phyloP scores from a whole-genome alignment of 2,888 invertebrate genomes.

The Drosophila merina region DNA sequence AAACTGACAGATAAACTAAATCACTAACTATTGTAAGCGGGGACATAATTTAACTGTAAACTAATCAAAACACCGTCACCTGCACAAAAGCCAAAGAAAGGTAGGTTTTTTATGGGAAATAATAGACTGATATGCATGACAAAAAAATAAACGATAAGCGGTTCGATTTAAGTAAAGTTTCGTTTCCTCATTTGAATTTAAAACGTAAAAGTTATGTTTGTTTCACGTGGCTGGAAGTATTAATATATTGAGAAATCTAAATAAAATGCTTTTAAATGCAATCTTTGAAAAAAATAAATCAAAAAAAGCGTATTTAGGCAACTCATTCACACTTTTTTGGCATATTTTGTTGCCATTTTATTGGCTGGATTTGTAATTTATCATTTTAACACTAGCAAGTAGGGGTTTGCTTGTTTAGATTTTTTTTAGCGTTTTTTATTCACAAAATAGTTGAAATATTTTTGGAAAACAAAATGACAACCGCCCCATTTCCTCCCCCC shows the following conservation, averaged over 20 bases:
- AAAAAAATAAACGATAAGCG: slow-evolving; percentile 37
- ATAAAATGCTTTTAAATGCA: not conserved
- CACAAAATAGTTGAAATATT: not conserved
- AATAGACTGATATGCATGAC: slow-evolving; percentile 55
- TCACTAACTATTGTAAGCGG: slow-evolving; percentile 16
- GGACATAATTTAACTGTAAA: slow-evolving; percentile 38
- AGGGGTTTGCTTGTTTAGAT: not conserved
- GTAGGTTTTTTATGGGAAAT: slow-evolving; percentile 21
- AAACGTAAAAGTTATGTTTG: not conserved
- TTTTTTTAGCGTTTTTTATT: not conserved
- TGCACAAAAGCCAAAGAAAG: slow-evolving; percentile 26
- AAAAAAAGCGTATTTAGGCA: not conserved
- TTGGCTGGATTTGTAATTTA: not conserved
- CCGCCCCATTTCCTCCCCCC: slow-evolving; percentile 9
- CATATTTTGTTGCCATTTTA: not conserved
- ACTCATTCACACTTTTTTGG: slow-evolving; percentile 6
- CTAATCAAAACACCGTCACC: slow-evolving; percentile 33
- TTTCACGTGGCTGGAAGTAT: not conserved
- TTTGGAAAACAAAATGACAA: slow-evolving; percentile 2
- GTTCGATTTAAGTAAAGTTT: not conserved
- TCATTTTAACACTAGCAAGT: not conserved
- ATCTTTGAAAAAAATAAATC: not conserved
- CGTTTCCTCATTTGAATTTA: not conserved
- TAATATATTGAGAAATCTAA: not conserved
- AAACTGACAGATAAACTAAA: slow-evolving; percentile 35